Evolutionary conservation across 2,797 vertebrate species (phyloP).

Genomic region (Mionectes olivaceus): DNA sequence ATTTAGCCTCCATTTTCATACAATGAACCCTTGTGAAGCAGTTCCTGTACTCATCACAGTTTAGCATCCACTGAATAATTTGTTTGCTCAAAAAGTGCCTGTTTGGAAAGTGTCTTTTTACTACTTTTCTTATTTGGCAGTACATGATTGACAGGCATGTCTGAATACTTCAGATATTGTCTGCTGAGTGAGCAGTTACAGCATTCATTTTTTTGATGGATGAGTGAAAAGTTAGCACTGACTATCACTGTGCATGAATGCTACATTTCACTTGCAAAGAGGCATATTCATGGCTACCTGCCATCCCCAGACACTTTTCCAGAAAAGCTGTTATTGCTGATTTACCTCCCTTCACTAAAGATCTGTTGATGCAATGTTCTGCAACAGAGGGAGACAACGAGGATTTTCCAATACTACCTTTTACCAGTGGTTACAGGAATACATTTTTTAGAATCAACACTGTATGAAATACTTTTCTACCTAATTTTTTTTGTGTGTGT

Average conservation of each 20-base stretch:
- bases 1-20: neutral
- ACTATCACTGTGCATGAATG: neutral
- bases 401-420: neutral
- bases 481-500: neutral
- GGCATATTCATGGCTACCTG: slow-evolving; percentile 24
- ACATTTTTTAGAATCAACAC: neutral
- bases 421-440: neutral
- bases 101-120: neutral
- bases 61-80: neutral
- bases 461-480: neutral
- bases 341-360: neutral
- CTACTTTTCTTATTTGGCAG: neutral
- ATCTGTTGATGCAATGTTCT: neutral
- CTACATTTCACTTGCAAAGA: slow-evolving; percentile 24
- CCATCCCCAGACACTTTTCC: neutral
- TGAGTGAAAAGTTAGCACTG: neutral
- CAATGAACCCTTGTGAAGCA: neutral
- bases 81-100: neutral
- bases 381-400: neutral
- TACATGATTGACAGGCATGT: neutral
- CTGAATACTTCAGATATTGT: neutral
- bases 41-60: neutral
- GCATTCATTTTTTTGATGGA: neutral
- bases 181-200: neutral
- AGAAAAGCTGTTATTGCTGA: neutral